A percentile compares a stretch with the other conserved stretches of the same genome.
phyloP scores from a whole-genome alignment of 1,140 invertebrate genomes.

The Muscidifurax raptorellus region DNA sequence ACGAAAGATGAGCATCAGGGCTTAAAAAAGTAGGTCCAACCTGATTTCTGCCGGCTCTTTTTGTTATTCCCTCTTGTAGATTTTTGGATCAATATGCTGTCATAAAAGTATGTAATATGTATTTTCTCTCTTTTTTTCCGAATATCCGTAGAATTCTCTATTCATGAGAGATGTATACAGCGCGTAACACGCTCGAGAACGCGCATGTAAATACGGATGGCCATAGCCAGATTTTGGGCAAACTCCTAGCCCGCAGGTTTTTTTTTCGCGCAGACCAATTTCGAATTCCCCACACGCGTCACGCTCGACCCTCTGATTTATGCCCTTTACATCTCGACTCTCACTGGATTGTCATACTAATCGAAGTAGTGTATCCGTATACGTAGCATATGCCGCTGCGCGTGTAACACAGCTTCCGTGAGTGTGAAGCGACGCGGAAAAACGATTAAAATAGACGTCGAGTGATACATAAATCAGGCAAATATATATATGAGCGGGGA shows the following conservation, averaged over 20 bases:
- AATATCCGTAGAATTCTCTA: neutral
- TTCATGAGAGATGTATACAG: too few relatives aligned
- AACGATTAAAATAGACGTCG: conserved; percentile 28
- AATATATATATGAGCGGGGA: neutral
- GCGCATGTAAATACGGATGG: neutral
- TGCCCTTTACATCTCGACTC: neutral
- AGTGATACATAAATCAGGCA: conserved; percentile 28
- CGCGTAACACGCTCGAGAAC: neutral
- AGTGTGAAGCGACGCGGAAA: neutral
- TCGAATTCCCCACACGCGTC: neutral
- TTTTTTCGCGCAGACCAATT: neutral
- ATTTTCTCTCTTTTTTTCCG: neutral
- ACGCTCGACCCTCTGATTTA: neutral
- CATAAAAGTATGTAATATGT: neutral
- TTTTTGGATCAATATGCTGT: too few relatives aligned
- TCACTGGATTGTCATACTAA: neutral
- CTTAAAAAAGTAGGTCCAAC: too few relatives aligned
- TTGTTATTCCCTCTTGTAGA: too few relatives aligned
- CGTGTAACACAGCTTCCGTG: neutral
- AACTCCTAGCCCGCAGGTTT: neutral
- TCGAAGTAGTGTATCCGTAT: conserved; percentile 13
- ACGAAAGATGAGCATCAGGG: too few relatives aligned
- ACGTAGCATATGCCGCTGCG: neutral
- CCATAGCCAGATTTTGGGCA: neutral
- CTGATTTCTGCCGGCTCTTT: too few relatives aligned